Conservation (phyloP, 2,888 invertebrate genomes). For the Pherbina coryleti region DNA sequence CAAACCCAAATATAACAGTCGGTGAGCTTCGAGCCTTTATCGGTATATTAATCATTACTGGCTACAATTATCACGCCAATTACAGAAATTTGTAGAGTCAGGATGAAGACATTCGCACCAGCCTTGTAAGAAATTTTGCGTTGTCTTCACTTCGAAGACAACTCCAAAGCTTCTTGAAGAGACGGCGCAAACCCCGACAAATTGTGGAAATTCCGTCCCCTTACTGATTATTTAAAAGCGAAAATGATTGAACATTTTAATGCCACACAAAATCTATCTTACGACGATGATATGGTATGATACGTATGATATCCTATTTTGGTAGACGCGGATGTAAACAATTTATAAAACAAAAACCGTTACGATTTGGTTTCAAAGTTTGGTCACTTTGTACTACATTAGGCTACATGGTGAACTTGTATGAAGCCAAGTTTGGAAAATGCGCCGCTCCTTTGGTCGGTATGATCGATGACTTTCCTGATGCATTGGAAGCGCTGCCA, state of each 20-base stretch:
- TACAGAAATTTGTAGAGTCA: slow-evolving; percentile 36
- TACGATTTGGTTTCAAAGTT: not conserved
- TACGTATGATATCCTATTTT: slow-evolving; percentile 33
- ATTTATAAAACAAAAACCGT: slow-evolving; percentile 29
- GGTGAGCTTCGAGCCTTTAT: slow-evolving; percentile 29
- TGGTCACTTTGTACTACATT: not conserved
- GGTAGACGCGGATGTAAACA: slow-evolving; percentile 32
- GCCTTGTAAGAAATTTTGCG: slow-evolving; percentile 26
- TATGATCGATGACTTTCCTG: no score
- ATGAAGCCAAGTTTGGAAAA: no score
- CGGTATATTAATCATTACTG: slow-evolving; percentile 23
- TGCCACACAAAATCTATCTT: slow-evolving; percentile 28
- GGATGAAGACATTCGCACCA: slow-evolving; percentile 31
- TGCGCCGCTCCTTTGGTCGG: no score
- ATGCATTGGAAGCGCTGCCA: no score
- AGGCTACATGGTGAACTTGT: no score
- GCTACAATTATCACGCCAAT: slow-evolving; percentile 24
- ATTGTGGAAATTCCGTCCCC: no score
- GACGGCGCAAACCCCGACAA: not conserved
- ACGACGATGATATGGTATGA: no score
- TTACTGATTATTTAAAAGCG: no score
- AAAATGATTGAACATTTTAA: not conserved
- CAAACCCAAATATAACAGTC: slow-evolving; percentile 23
- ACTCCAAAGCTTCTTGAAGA: slow-evolving; percentile 14
- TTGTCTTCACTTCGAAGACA: slow-evolving; percentile 23